Percentiles rank a stretch among this genome's conserved stretches.
Conservation (phyloP, 1,140 invertebrate species). For the Drosophila aff. region DNA sequence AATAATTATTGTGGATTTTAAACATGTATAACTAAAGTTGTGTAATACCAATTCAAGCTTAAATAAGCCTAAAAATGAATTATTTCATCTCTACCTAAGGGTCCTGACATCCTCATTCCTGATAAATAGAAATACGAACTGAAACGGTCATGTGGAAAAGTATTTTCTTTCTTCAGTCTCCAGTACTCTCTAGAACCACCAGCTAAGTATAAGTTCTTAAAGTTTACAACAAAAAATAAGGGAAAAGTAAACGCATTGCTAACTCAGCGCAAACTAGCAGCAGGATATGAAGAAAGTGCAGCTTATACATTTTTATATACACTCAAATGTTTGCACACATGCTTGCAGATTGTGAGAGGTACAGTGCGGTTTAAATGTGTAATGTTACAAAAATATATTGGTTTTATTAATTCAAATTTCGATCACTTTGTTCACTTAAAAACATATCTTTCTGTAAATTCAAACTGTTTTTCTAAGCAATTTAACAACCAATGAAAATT, state of each 20-base stretch:
- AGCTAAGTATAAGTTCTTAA: conserved; percentile 46
- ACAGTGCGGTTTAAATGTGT: conserved; percentile 1
- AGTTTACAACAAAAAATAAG: conserved; percentile 45
- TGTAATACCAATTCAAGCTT: background rate
- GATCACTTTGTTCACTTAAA: too few species aligned
- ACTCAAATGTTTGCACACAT: conserved; percentile 15
- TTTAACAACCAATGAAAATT: background rate
- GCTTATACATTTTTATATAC: conserved; percentile 28
- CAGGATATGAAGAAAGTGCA: conserved; percentile 71
- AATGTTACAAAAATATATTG: background rate
- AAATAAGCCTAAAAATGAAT: too few species aligned
- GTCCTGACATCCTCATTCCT: background rate
- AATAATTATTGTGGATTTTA: background rate
- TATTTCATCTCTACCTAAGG: background rate
- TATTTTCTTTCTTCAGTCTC: conserved; percentile 5
- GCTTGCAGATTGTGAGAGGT: conserved; percentile 1
- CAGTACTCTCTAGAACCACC: background rate
- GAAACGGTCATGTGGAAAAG: conserved; percentile 21
- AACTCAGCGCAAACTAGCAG: conserved; percentile 53
- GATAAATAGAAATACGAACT: conserved; percentile 14
- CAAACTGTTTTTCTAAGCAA: background rate
- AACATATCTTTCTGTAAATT: too few species aligned
- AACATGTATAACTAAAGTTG: background rate
- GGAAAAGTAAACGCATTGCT: conserved; percentile 39
- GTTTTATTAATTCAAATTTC: too few species aligned